Conservation (phyloP, 2,797 vertebrate genomes). For the Hipposideros larvatus region DNA sequence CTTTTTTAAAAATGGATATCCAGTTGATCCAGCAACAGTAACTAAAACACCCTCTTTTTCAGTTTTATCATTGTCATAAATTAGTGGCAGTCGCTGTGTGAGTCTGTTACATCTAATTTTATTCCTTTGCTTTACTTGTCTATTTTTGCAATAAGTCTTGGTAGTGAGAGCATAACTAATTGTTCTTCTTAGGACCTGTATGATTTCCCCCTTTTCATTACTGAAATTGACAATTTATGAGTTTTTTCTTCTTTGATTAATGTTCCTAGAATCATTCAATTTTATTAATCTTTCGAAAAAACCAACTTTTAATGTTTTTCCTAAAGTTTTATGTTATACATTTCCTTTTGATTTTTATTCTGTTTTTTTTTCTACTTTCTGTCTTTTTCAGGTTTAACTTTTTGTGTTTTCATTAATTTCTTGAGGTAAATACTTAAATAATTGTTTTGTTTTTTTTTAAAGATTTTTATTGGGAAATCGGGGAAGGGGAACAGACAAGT, state of each 20-base stretch:
- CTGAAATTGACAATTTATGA: slow-evolving; percentile 2
- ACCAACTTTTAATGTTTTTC: background rate
- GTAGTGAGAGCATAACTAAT: background rate
- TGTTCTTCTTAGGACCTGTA: background rate
- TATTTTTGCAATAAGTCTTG: background rate
- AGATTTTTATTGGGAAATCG: no score
- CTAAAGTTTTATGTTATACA: slow-evolving; percentile 2
- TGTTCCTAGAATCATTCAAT: background rate
- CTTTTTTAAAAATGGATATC: background rate
- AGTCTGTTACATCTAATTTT: background rate
- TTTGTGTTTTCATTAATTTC: background rate
- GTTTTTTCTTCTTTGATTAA: background rate
- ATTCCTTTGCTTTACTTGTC: background rate
- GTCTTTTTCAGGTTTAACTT: background rate
- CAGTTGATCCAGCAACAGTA: background rate
- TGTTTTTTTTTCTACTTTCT: background rate
- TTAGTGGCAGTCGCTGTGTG: background rate
- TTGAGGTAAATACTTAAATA: background rate
- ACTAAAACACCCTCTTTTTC: background rate
- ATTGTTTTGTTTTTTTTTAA: background rate
- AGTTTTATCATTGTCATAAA: background rate
- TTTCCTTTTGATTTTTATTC: slow-evolving; percentile 38
- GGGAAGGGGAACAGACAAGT: no score
- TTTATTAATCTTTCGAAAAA: slow-evolving; percentile 8
- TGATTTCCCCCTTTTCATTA: background rate